Base-by-base conservation (phyloP, 2,888 invertebrate genomes). In the Nomada flava region DNA sequence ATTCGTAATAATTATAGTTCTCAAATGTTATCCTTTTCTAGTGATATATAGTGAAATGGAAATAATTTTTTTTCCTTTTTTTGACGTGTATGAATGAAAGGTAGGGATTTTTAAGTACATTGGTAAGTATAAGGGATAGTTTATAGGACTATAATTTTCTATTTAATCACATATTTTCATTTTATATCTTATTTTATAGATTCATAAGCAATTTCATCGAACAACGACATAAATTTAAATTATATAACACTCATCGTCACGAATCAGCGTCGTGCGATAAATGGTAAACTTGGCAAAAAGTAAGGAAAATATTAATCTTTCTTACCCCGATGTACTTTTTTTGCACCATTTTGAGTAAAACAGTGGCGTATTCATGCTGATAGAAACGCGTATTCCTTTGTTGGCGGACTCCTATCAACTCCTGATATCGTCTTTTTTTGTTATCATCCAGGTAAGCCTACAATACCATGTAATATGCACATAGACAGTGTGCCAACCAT, bases 61-160 rank as follows among this genome's bases (percentile, higher is more conserved):
- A 15, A 42, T 62, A 44, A 62, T 62, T 44, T 44, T 42, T 42
- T 20, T 13, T 57, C 15, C 62, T 42, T 9, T 20, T 44, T 62
- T 13, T 62, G 20, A 26, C 26, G 2, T 42, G 62, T 29, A 42
- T 20, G 62, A 62, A 44, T 62, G 62, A 44, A 62, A 62, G 62
- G 62, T 20, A 20, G 44, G 11, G 20, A 42, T 10, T 62, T 62
- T 62, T 20, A 18, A 1, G 29, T 29, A 29, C 7, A 29, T 29
- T 36, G 36, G 36, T 36, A 36, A 36, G 7, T 36, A 36, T 5
- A 7, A 36, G 36, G 36, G 7, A 36, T 5, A 36, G 36, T 36
- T 36, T 36, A 36, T 36, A 5, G 36, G 36, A 36, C 36, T 36
- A 36, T 36, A 36, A 36, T 36, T 7, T 36, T 5, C 36, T 36